Conservation (phyloP, 2,888 invertebrate genomes). For the Arge pagana region DNA sequence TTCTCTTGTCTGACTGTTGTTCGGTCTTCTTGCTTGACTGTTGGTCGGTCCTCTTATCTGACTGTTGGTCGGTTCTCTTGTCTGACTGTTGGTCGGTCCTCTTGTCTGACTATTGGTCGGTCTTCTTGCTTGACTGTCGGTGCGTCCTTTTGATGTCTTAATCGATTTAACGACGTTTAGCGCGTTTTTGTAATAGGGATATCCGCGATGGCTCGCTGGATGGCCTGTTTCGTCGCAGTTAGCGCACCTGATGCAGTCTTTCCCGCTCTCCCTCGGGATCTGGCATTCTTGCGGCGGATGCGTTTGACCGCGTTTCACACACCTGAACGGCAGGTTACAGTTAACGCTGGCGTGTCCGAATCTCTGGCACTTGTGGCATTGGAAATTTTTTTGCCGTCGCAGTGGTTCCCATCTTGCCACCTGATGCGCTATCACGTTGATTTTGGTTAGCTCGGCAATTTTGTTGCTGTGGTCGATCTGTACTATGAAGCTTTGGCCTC, state of each 20-base stretch:
- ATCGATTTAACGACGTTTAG: too few relatives aligned
- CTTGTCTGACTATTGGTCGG: too few relatives aligned
- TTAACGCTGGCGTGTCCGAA: not conserved
- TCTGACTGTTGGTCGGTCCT: too few relatives aligned
- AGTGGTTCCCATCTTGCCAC: not conserved
- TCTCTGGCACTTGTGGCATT: slow-evolving; percentile 5
- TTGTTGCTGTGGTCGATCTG: not conserved
- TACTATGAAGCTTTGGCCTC: not conserved
- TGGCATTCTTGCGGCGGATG: not conserved
- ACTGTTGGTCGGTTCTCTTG: too few relatives aligned
- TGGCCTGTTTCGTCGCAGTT: not conserved
- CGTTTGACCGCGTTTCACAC: not conserved
- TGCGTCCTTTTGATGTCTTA: too few relatives aligned
- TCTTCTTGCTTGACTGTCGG: too few relatives aligned
- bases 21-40: too few relatives aligned
- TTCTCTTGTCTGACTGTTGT: too few relatives aligned
- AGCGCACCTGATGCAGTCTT: not conserved
- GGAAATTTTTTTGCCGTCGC: not conserved
- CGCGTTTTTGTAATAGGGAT: too few relatives aligned
- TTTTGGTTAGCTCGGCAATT: not conserved
- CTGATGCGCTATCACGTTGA: not conserved
- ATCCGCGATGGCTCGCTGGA: not conserved
- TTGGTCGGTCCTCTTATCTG: too few relatives aligned
- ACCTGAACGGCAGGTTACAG: slow-evolving; percentile 1
- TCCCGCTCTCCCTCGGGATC: not conserved